Conservation (phyloP, 2,113 vertebrate genomes). For the Etheostoma spectabile region DNA sequence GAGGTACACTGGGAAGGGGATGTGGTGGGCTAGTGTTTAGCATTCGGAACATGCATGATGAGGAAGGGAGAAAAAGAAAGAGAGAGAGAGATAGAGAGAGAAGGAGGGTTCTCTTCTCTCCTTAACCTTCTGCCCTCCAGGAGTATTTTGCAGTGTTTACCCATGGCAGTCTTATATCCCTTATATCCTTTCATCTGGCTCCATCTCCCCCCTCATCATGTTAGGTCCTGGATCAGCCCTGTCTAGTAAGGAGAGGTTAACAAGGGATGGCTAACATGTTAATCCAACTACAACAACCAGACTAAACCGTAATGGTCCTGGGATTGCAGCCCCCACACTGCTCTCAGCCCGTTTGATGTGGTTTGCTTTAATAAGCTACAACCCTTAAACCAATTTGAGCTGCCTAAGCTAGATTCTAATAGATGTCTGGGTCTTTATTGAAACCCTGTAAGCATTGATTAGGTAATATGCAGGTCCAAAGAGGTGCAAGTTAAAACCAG, state of each 20-base stretch:
- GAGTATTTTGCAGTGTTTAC: conserved; percentile 40
- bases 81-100: conserved; percentile 19
- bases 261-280: conserved; percentile 75
- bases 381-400: conserved; percentile 28
- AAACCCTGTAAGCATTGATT: conserved; percentile 31
- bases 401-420: conserved; percentile 23
- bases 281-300: conserved; percentile 83
- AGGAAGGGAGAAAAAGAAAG: conserved; percentile 8
- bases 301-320: conserved; percentile 65
- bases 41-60: conserved; percentile 59
- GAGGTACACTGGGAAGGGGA: conserved; percentile 52
- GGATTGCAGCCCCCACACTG: conserved; percentile 30
- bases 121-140: conserved; percentile 62
- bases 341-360: conserved; percentile 48
- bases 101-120: conserved; percentile 46
- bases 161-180: conserved; percentile 41
- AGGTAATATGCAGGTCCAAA: conserved; percentile 1
- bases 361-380: conserved; percentile 52
- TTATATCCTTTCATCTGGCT: conserved; percentile 66
- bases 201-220: conserved; percentile 51
- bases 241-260: conserved; percentile 71
- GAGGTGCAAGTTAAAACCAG: background rate
- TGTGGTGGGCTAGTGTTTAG: conserved; percentile 56
- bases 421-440: conserved; percentile 29
- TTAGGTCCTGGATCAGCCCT: conserved; percentile 54